These are phyloP conservation scores for Bombyx mori DNA, from an alignment of 1,140 invertebrate species.

Conservation along the genomic window ASM3026992v2 NC_085116.1:10990001-10990500, in stretches of 20 bases:
- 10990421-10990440: no score
- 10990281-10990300: slow-evolving; percentile 60
- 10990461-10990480: no score
- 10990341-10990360: slow-evolving; percentile 62
- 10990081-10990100: slow-evolving; percentile 53
- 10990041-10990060: slow-evolving; percentile 55
- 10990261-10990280: slow-evolving; percentile 67
- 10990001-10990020: slow-evolving; percentile 57
- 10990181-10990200: slow-evolving; percentile 58
- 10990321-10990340: slow-evolving; percentile 60
- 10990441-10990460: no score
- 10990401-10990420: no score
- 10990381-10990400: no score
- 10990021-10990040: slow-evolving; percentile 48
- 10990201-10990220: slow-evolving; percentile 69
- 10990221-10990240: slow-evolving; percentile 64
- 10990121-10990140: slow-evolving; percentile 56
- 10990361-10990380: slow-evolving; percentile 1
- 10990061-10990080: slow-evolving; percentile 46
- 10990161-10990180: slow-evolving; percentile 56
- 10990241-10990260: slow-evolving; percentile 68
- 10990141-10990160: slow-evolving; percentile 52
- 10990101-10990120: slow-evolving; percentile 57
- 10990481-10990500: no score
- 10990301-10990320: slow-evolving; percentile 56